Evolutionary conservation across 2,888 invertebrate genomes (phyloP).

Genomic region (Eilema griseolum): DNA sequence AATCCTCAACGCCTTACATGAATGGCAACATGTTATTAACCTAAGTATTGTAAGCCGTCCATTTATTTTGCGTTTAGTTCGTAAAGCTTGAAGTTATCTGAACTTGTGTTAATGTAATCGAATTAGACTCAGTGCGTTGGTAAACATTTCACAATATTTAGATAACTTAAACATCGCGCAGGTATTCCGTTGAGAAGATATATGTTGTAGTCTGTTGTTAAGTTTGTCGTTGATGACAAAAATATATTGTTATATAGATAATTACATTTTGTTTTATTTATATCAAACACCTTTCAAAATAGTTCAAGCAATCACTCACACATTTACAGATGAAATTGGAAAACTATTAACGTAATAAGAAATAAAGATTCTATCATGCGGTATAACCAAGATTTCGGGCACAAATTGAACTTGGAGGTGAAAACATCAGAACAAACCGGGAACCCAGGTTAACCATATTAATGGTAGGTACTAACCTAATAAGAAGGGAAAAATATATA

Average conservation of each 20-base stretch:
- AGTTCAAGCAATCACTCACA: neutral
- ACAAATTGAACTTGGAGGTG: too few species aligned
- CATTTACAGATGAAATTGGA: neutral
- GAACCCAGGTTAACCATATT: too few species aligned
- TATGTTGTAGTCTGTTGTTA: conserved; percentile 87
- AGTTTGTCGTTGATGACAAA: conserved; percentile 87
- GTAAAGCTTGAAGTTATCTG: conserved; percentile 55
- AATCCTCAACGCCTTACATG: conserved; percentile 40
- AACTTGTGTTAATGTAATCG: conserved; percentile 52
- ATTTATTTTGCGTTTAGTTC: conserved; percentile 73
- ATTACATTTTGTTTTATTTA: conserved; percentile 63
- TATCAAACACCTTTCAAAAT: neutral
- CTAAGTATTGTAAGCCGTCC: conserved; percentile 79
- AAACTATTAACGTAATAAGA: too few species aligned
- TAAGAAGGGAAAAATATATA: too few species aligned
- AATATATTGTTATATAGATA: conserved; percentile 87
- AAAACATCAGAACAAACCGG: too few species aligned
- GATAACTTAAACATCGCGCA: conserved; percentile 68
- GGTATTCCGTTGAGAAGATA: conserved; percentile 79
- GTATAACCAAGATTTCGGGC: too few species aligned
- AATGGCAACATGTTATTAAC: conserved; percentile 40
- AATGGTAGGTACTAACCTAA: too few species aligned
- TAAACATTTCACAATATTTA: conserved; percentile 65
- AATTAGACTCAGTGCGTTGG: conserved; percentile 65
- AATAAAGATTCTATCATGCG: too few species aligned